These are phyloP conservation scores for Octodonta nipae DNA, from an alignment of 2,888 invertebrate species.

Conservation along the genomic window DNA sequence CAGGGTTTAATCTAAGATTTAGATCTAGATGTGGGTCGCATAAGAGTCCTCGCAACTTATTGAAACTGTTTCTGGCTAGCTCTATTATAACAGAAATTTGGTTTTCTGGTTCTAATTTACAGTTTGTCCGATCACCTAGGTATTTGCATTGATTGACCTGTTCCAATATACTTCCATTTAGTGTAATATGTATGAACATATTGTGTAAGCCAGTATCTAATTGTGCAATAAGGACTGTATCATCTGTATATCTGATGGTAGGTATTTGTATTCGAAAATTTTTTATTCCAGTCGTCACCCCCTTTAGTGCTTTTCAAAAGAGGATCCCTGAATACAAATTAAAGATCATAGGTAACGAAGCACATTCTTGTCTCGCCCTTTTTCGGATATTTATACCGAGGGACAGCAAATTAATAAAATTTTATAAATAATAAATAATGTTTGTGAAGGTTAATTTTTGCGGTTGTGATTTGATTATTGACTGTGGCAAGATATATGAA, in stretches of 20 bases:
- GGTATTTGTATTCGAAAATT: not conserved
- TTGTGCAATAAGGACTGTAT: not conserved
- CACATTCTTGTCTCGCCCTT: too few relatives aligned
- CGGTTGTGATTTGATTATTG: too few relatives aligned
- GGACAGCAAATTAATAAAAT: too few relatives aligned
- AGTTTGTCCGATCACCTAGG: constrained; percentile 1
- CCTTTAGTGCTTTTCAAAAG: too few relatives aligned
- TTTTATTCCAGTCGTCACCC: constrained; percentile 1
- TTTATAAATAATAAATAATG: too few relatives aligned
- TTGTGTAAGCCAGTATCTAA: not conserved
- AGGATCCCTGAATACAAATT: too few relatives aligned
- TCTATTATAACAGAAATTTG: too few relatives aligned
- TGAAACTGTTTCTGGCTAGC: not conserved
- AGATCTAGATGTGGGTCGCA: not conserved
- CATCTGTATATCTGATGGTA: not conserved
- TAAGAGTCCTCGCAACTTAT: not conserved
- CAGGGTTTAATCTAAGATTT: constrained; percentile 1
- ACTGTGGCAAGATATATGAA: too few relatives aligned
- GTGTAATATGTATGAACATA: not conserved
- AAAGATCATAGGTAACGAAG: too few relatives aligned
- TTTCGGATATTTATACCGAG: too few relatives aligned
- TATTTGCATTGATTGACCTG: constrained; percentile 1
- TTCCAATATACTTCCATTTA: not conserved
- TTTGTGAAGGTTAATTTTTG: too few relatives aligned
- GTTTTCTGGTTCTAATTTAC: constrained; percentile 1